phyloP scores from a whole-genome alignment of 64 coral and sea anemone genomes.

The Catalaphyllia jardinei region DNA sequence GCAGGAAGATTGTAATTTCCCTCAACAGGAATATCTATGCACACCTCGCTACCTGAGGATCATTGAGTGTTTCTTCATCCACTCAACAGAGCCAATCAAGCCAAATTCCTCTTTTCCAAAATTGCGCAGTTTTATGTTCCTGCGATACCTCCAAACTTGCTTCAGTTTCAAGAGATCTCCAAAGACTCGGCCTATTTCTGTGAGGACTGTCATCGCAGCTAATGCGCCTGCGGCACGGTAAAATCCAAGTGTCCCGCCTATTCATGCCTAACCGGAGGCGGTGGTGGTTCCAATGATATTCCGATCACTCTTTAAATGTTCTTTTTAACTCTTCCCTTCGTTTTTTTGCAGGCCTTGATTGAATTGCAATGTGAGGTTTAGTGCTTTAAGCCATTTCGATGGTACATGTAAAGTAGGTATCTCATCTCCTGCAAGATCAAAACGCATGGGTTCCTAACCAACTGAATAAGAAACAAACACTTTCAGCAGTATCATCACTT shows the following conservation, averaged over 20 bases:
- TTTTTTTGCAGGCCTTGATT: background rate
- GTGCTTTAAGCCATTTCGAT: background rate
- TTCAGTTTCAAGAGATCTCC: constrained; percentile 23
- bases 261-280: constrained; percentile 77
- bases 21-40: constrained; percentile 58
- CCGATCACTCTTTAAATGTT: constrained; percentile 54
- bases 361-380: constrained; percentile 12
- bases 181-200: constrained; percentile 59
- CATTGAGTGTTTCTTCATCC: constrained; percentile 34
- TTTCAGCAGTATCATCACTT: too few species aligned
- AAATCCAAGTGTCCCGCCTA: constrained; percentile 73
- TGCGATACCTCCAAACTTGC: constrained; percentile 40
- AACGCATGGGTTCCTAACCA: too few species aligned
- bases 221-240: constrained; percentile 73
- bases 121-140: constrained; percentile 63
- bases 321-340: background rate
- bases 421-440: constrained; percentile 15
- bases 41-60: constrained; percentile 42
- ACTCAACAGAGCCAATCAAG: constrained; percentile 49
- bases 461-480: too few species aligned
- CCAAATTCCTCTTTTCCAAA: constrained; percentile 65
- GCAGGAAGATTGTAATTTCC: constrained; percentile 31
- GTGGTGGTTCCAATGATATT: constrained; percentile 43
- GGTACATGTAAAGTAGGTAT: background rate
- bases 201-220: constrained; percentile 63